Evolutionary conservation across 53 echinoderm and acorn worm genomes (phyloP).

Genomic region (Astropecten irregularis): DNA sequence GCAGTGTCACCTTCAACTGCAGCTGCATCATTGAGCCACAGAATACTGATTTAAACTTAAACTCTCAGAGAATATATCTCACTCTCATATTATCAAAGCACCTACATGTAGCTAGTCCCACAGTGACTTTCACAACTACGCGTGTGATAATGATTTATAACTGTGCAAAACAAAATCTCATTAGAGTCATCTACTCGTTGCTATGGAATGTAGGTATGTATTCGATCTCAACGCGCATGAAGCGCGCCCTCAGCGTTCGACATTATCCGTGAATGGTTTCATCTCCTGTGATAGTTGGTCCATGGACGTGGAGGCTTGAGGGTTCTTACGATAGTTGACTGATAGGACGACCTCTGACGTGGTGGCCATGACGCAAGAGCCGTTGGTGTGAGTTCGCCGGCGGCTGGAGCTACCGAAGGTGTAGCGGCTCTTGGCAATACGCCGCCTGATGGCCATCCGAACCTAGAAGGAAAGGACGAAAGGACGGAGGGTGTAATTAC

Average conservation of each 20-base stretch:
- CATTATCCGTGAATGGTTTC: conserved; percentile 75
- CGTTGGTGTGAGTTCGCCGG: conserved; percentile 76
- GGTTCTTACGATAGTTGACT: conserved; percentile 77
- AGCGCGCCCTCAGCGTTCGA: conserved; percentile 48
- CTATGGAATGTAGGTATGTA: no score
- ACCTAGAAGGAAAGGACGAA: conserved; percentile 63
- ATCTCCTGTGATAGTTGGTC: conserved; percentile 75
- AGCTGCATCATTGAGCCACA: no score
- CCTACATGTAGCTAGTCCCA: no score
- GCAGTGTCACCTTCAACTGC: no score
- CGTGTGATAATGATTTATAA: no score
- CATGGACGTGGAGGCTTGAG: conserved; percentile 67
- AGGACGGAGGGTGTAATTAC: neutral
- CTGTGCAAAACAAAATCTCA: no score
- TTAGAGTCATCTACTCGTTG: no score
- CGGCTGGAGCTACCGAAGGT: conserved; percentile 76
- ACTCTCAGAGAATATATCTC: no score
- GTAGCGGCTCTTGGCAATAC: conserved; percentile 73
- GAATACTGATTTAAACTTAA: no score
- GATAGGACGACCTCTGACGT: conserved; percentile 91
- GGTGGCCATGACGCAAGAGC: conserved; percentile 89
- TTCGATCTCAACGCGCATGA: no score
- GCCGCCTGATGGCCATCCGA: conserved; percentile 72
- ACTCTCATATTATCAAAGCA: no score
- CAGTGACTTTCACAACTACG: no score